Percentiles rank a stretch among this genome's conserved stretches.
Evolutionary conservation across 2,888 invertebrate species (phyloP).

Genomic region (Drosophila lacicola): DNA sequence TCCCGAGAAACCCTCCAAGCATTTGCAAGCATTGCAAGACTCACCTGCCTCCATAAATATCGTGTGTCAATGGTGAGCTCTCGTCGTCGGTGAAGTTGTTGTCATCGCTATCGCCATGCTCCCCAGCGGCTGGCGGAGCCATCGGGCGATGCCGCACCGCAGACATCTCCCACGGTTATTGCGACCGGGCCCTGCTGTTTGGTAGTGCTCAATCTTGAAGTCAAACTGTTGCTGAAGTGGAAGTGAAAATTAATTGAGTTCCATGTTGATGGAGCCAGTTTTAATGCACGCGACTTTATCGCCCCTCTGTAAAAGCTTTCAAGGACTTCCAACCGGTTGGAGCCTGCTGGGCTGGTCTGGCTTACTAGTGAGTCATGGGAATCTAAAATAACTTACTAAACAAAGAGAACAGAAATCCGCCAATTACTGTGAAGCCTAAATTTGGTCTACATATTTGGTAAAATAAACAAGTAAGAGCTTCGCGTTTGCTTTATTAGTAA

Average conservation of each 20-base stretch:
- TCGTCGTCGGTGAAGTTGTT: slow-evolving; percentile 95
- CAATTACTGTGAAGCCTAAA: slow-evolving; percentile 5
- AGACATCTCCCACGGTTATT: slow-evolving; percentile 86
- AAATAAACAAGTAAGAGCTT: background rate
- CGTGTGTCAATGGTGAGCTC: slow-evolving; percentile 93
- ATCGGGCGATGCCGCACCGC: slow-evolving; percentile 88
- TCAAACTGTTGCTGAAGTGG: slow-evolving; percentile 43
- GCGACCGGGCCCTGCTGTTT: slow-evolving; percentile 37
- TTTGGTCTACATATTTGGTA: slow-evolving; percentile 8
- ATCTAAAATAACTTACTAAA: background rate
- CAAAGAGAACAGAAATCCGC: no score
- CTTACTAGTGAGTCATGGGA: background rate
- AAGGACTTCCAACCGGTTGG: slow-evolving; percentile 69
- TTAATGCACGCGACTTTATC: slow-evolving; percentile 48
- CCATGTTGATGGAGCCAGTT: slow-evolving; percentile 60
- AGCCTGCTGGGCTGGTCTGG: background rate
- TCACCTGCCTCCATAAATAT: slow-evolving; percentile 96
- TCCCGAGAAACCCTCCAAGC: no score
- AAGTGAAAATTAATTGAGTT: slow-evolving; percentile 41
- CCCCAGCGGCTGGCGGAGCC: slow-evolving; percentile 85
- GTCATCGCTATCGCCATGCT: slow-evolving; percentile 87
- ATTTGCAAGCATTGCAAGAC: slow-evolving; percentile 49
- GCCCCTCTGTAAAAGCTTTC: slow-evolving; percentile 22
- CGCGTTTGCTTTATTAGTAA: no score
- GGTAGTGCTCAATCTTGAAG: slow-evolving; percentile 24